These are phyloP conservation scores for Plestiodon gilberti DNA, from an alignment of 2,113 vertebrate genomes.

Conservation along the genomic window DNA sequence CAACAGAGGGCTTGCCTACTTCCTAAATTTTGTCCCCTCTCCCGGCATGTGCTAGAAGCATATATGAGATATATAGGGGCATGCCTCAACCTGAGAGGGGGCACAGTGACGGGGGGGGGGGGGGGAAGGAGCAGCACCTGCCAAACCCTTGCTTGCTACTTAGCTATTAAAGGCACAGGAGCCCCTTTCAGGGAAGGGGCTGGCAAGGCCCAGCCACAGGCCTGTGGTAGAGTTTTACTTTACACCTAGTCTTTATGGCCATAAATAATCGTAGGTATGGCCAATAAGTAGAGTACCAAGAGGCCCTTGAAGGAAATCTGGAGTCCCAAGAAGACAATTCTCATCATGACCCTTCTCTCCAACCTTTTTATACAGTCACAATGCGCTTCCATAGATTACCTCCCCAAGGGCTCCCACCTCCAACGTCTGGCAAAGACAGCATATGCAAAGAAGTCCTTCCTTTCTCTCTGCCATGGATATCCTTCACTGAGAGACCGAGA, in stretches of 20 bases:
- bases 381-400: background rate
- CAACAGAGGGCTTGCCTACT: background rate
- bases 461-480: background rate
- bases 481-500: background rate
- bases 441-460: background rate
- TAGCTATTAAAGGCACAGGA: constrained; percentile 17
- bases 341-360: background rate
- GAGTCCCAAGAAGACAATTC: background rate
- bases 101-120: background rate
- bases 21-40: background rate
- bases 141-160: constrained; percentile 7
- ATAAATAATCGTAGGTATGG: background rate
- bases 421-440: background rate
- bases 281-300: rapidly evolving
- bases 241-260: background rate
- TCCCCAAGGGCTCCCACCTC: background rate
- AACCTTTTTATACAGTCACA: background rate
- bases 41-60: background rate
- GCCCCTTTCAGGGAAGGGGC: constrained; percentile 11
- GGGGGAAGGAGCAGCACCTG: background rate
- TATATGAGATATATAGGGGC: background rate
- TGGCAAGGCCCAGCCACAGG: background rate
- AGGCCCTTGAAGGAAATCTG: background rate
- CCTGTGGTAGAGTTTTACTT: background rate
- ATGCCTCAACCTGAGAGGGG: background rate